A percentile compares a stretch with the other conserved stretches of the same genome.
phyloP scores from a whole-genome alignment of 2,113 vertebrate species.

The Pogona vitticeps region DNA sequence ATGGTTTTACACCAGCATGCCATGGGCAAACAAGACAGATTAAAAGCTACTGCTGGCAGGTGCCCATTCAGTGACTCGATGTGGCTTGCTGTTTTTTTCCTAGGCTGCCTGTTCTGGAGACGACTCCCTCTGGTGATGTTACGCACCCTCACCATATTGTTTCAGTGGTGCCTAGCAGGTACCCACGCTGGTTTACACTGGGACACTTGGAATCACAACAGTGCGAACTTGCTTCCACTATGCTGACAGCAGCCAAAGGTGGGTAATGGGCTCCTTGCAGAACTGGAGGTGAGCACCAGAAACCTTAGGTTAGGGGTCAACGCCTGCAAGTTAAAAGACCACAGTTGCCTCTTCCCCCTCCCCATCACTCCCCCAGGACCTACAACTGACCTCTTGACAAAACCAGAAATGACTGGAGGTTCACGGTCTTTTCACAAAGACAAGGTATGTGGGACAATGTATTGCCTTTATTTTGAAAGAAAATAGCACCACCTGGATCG shows the following conservation, averaged over 20 bases:
- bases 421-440: not conserved
- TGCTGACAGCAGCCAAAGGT: slow-evolving; percentile 97
- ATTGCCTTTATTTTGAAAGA: not conserved
- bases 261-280: slow-evolving; percentile 28
- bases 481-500: not conserved
- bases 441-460: no score
- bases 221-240: slow-evolving; percentile 97
- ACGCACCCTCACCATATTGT: slow-evolving; percentile 94
- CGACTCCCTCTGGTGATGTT: slow-evolving; percentile 86
- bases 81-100: slow-evolving; percentile 38
- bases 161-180: slow-evolving; percentile 93
- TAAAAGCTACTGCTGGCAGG: not conserved
- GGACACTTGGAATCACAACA: slow-evolving; percentile 98
- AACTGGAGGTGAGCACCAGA: not conserved
- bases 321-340: no score
- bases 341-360: no score
- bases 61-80: slow-evolving; percentile 47
- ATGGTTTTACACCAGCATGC: slow-evolving; percentile 22
- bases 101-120: slow-evolving; percentile 95
- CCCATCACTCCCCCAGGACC: no score
- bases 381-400: no score
- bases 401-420: not conserved
- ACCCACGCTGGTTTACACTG: slow-evolving; percentile 97
- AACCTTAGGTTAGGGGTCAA: not conserved
- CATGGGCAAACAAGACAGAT: not conserved